Evolutionary conservation across 2,113 vertebrate genomes (phyloP).

Genomic region (Rhizomys pruinosus): DNA sequence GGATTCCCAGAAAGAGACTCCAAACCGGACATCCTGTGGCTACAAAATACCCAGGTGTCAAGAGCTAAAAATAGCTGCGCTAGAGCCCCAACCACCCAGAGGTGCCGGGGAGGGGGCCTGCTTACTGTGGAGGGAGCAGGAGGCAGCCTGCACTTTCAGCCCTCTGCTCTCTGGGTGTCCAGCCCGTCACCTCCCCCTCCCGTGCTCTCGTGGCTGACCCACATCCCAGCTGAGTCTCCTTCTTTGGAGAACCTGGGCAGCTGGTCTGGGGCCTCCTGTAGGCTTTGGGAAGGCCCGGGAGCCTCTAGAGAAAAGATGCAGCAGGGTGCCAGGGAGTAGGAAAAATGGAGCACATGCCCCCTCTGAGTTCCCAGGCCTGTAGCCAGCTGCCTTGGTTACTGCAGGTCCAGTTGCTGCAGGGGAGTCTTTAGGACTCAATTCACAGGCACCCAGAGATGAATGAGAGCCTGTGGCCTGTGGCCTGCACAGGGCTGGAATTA

Average conservation of each 20-base stretch:
- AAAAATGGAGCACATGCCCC: background rate
- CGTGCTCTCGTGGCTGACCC: background rate
- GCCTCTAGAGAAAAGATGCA: background rate
- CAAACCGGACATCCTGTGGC: constrained; percentile 88
- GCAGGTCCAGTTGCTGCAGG: background rate
- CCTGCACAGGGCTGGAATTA: background rate
- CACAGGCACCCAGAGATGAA: background rate
- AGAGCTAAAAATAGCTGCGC: constrained; percentile 86
- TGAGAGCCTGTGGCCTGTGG: background rate
- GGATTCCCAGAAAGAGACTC: constrained; percentile 90
- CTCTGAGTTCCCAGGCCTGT: background rate
- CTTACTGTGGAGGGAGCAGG: background rate
- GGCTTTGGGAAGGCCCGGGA: background rate
- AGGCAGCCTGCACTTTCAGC: background rate
- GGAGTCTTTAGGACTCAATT: background rate
- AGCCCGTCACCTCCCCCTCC: background rate
- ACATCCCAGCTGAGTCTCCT: background rate
- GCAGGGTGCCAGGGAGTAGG: background rate
- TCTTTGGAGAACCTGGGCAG: background rate
- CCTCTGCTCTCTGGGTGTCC: background rate
- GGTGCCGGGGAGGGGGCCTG: constrained; percentile 45
- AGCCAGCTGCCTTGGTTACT: background rate
- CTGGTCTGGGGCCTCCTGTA: background rate
- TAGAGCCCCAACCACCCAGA: constrained; percentile 52
- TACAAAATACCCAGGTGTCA: constrained; percentile 88